Evolutionary conservation across 2,888 invertebrate species (phyloP).

Genomic region (Crematogaster levior): DNA sequence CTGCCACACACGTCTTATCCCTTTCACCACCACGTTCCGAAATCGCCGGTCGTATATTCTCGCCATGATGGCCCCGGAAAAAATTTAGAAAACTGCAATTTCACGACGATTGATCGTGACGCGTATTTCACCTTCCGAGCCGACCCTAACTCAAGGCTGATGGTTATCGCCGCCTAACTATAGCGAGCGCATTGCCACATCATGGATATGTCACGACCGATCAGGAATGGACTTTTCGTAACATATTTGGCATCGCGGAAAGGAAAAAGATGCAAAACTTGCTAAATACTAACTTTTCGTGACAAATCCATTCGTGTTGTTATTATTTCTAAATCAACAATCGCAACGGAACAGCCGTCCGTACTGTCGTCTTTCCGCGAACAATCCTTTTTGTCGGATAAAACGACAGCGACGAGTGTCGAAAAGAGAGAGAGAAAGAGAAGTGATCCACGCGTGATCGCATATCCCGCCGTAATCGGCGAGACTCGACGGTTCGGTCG

Average conservation of each 20-base stretch:
- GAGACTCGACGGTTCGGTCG: background rate
- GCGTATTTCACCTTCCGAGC: slow-evolving; percentile 50
- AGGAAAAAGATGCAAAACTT: background rate
- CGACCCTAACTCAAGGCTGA: slow-evolving; percentile 34
- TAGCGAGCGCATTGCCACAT: background rate
- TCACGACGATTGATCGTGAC: slow-evolving; percentile 54
- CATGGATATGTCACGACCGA: background rate
- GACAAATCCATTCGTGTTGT: background rate
- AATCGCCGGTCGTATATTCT: slow-evolving; percentile 37
- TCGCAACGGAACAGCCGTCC: background rate
- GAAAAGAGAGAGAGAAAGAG: background rate
- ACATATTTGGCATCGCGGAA: background rate
- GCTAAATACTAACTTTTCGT: background rate
- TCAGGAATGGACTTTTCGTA: background rate
- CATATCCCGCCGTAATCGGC: slow-evolving; percentile 9
- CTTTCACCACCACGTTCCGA: slow-evolving; percentile 36
- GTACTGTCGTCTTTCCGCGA: background rate
- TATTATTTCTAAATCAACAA: slow-evolving; percentile 4
- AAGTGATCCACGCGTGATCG: background rate
- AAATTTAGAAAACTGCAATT: slow-evolving; percentile 42
- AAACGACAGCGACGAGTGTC: background rate
- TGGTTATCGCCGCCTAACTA: slow-evolving; percentile 39
- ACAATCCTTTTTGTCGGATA: background rate
- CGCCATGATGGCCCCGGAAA: slow-evolving; percentile 29
- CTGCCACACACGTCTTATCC: slow-evolving; percentile 49